Conservation (phyloP, 2,113 vertebrate genomes). For the Labeo rohita region DNA sequence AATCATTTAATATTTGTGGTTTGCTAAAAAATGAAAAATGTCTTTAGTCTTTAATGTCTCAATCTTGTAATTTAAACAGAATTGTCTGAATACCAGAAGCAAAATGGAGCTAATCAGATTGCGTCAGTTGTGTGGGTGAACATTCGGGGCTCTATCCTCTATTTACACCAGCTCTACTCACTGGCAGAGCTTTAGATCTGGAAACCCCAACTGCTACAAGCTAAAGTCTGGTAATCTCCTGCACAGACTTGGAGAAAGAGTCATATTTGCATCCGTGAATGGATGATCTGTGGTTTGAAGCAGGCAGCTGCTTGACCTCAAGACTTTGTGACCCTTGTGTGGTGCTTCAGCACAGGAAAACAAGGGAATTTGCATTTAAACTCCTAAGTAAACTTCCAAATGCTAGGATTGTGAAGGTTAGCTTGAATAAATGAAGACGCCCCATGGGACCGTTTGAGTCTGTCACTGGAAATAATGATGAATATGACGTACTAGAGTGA, state of each 20-base stretch:
- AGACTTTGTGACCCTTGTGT: neutral
- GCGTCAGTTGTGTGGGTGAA: neutral
- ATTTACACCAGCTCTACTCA: slow-evolving; percentile 46
- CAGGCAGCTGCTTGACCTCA: slow-evolving; percentile 23
- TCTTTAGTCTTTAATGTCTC: too few species aligned
- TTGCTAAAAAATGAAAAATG: neutral
- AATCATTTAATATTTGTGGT: neutral
- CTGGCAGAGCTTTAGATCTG: slow-evolving; percentile 41
- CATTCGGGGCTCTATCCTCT: slow-evolving; percentile 30
- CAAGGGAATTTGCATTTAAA: slow-evolving; percentile 27
- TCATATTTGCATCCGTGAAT: neutral
- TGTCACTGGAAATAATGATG: slow-evolving; percentile 48
- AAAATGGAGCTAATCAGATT: slow-evolving; percentile 37
- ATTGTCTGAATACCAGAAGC: slow-evolving; percentile 39
- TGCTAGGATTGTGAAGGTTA: slow-evolving; percentile 49
- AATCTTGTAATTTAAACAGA: neutral
- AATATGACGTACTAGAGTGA: slow-evolving; percentile 63
- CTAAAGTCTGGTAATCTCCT: slow-evolving; percentile 29
- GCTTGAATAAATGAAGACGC: slow-evolving; percentile 68
- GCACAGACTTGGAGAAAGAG: slow-evolving; percentile 3
- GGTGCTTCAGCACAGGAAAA: slow-evolving; percentile 7
- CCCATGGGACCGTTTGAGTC: slow-evolving; percentile 53
- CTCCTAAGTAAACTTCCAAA: slow-evolving; percentile 1
- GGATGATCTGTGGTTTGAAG: slow-evolving; percentile 21
- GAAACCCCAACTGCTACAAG: slow-evolving; percentile 48